Evolutionary conservation across 2,888 invertebrate genomes (phyloP).

Genomic region (Ametastegia equiseti): DNA sequence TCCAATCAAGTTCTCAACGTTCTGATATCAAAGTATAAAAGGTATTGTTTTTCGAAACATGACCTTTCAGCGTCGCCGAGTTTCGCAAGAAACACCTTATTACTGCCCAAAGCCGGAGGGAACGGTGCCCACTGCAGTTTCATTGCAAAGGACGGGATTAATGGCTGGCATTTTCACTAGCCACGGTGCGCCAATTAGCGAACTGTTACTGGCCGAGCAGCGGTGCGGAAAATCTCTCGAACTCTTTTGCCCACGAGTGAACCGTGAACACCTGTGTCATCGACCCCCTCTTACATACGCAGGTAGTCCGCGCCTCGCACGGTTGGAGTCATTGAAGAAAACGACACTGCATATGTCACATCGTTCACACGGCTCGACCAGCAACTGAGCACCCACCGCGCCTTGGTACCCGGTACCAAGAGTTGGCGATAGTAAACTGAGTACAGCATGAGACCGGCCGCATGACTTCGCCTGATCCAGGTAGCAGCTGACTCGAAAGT

Average conservation of each 20-base stretch:
- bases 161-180: slow-evolving; percentile 37
- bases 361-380: slow-evolving; percentile 73
- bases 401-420: slow-evolving; percentile 54
- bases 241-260: slow-evolving; percentile 5
- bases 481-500: slow-evolving; percentile 62
- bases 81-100: slow-evolving; percentile 30
- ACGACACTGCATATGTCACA: slow-evolving; percentile 75
- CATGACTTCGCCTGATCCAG: slow-evolving; percentile 57
- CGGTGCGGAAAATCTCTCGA: slow-evolving; percentile 27
- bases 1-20: neutral
- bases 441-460: slow-evolving; percentile 31
- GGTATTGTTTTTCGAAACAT: slow-evolving; percentile 12
- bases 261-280: slow-evolving; percentile 31
- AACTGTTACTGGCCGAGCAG: slow-evolving; percentile 15
- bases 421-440: slow-evolving; percentile 9
- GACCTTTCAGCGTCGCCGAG: slow-evolving; percentile 23
- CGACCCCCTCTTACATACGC: slow-evolving; percentile 35
- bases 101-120: neutral
- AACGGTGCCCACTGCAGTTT: neutral
- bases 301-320: neutral
- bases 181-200: slow-evolving; percentile 38
- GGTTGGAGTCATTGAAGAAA: slow-evolving; percentile 69
- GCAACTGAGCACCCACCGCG: slow-evolving; percentile 68
- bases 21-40: neutral
- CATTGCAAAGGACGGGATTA: slow-evolving; percentile 31